Evolutionary conservation across 1,140 invertebrate species (phyloP).

Genomic region (Drosophila nebulosa): DNA sequence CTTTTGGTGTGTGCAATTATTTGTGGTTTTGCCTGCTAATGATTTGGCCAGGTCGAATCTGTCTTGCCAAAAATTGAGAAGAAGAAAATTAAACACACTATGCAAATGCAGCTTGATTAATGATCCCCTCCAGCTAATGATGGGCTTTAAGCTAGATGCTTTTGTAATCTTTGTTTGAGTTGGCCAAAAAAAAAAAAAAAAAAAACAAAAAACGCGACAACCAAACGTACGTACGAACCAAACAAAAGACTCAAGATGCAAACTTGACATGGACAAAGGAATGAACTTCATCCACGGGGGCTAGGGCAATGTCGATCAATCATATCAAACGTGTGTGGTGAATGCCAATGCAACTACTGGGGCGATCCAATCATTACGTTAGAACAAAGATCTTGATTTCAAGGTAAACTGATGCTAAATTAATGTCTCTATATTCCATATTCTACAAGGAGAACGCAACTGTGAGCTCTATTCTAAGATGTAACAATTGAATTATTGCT

Average conservation of each 20-base stretch:
- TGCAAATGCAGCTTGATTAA: conserved; percentile 71
- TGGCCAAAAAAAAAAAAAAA: not conserved
- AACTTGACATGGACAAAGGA: conserved; percentile 34
- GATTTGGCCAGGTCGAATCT: conserved; percentile 44
- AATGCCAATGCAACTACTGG: not conserved
- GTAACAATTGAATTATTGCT: too few relatives aligned
- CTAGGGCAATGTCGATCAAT: conserved; percentile 42
- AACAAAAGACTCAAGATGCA: conserved; percentile 63
- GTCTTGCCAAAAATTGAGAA: not conserved
- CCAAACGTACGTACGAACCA: too few relatives aligned
- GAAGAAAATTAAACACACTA: not conserved
- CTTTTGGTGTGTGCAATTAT: conserved; percentile 51
- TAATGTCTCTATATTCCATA: too few relatives aligned
- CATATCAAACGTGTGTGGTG: conserved; percentile 18
- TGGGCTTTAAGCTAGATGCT: conserved; percentile 54
- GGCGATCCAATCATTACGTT: not conserved
- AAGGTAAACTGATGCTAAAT: not conserved
- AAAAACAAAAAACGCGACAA: not conserved
- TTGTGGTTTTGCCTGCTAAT: conserved; percentile 46
- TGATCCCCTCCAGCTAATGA: conserved; percentile 26
- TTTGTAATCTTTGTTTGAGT: conserved; percentile 34
- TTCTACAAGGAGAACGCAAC: too few relatives aligned
- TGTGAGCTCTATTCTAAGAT: too few relatives aligned
- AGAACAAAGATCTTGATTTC: not conserved
- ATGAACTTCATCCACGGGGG: conserved; percentile 23